Conservation (phyloP, 2,113 vertebrate genomes). For the Australoheros scitulus region DNA sequence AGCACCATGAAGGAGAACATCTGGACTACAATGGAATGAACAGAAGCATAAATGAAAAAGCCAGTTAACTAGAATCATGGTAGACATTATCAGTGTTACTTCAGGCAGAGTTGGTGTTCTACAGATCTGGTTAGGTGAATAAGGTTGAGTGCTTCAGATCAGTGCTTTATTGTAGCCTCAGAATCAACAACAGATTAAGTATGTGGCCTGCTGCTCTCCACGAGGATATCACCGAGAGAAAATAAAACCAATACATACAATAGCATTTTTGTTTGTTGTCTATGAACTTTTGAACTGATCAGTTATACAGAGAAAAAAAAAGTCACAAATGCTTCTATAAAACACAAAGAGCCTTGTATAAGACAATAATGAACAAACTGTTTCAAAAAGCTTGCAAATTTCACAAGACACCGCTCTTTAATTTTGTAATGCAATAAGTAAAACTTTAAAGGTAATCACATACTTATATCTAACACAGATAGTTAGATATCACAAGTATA, state of each 20-base stretch:
- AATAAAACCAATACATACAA: slow-evolving; percentile 17
- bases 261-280: slow-evolving; percentile 37
- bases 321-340: neutral
- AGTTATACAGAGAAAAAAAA: neutral
- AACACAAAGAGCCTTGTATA: neutral
- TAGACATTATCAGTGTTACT: neutral
- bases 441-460: neutral
- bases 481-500: neutral
- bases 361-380: neutral
- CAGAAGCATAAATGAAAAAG: neutral
- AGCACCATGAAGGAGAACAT: no score
- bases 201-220: slow-evolving; percentile 1
- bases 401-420: neutral
- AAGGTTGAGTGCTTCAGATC: neutral
- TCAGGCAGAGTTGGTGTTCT: neutral
- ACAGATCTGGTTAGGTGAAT: slow-evolving; percentile 1
- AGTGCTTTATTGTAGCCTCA: neutral
- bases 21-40: neutral
- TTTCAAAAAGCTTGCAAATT: neutral
- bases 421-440: neutral
- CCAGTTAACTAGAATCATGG: neutral
- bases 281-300: slow-evolving; percentile 15
- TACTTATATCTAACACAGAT: no score
- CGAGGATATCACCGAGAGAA: slow-evolving; percentile 14
- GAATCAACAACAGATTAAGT: neutral